These are phyloP conservation scores for Centropus unirufus DNA, from an alignment of 2,113 vertebrate species.

Conservation along the genomic window DNA sequence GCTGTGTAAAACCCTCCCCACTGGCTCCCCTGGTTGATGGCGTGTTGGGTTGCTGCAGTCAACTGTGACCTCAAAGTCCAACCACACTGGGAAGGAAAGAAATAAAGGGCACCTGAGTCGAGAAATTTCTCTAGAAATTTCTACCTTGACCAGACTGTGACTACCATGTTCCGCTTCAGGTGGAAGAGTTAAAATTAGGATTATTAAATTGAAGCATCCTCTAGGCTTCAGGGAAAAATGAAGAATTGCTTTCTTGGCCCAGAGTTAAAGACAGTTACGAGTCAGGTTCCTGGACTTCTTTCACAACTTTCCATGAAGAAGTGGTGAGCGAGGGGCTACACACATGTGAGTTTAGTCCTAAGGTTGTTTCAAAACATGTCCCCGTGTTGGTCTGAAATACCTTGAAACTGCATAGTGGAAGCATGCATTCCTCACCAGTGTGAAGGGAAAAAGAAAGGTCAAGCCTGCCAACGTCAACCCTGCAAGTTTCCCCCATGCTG, in stretches of 20 bases:
- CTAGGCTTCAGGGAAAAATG: neutral
- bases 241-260: neutral
- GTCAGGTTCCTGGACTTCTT: neutral
- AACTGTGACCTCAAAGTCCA: neutral
- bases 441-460: neutral
- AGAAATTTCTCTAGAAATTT: neutral
- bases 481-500: slow-evolving; percentile 2
- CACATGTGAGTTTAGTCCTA: neutral
- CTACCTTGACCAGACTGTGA: neutral
- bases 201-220: neutral
- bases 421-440: slow-evolving; percentile 23
- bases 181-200: neutral
- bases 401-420: neutral
- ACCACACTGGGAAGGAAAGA: neutral
- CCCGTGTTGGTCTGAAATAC: neutral
- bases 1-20: neutral
- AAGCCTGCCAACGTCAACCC: slow-evolving; percentile 21
- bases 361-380: slow-evolving; percentile 9
- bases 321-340: neutral
- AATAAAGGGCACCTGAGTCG: neutral
- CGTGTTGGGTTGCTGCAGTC: neutral
- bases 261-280: neutral
- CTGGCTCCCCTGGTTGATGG: neutral
- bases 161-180: neutral
- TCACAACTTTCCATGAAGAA: neutral